Percentiles rank a stretch among this genome's conserved stretches.
Conservation (phyloP, 2,797 vertebrate genomes). For the Kryptolebias ocellatus region DNA sequence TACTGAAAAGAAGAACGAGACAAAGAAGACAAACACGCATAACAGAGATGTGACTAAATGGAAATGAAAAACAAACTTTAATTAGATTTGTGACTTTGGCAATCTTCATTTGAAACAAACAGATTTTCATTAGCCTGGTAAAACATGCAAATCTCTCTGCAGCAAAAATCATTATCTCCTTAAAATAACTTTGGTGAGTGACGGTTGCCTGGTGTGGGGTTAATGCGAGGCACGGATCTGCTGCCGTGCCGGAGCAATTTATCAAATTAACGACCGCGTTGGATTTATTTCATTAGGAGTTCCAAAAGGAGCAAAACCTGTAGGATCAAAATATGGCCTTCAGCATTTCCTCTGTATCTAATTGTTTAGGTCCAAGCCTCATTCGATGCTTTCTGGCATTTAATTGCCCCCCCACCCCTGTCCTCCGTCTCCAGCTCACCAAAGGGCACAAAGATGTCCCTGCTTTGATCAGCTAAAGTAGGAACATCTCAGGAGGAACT, state of each 20-base stretch:
- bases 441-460: neutral
- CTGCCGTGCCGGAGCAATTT: constrained; percentile 26
- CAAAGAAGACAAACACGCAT: constrained; percentile 26
- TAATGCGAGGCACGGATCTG: constrained; percentile 27
- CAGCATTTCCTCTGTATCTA: neutral
- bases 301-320: constrained; percentile 24
- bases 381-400: neutral
- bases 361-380: constrained; percentile 5
- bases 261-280: constrained; percentile 53
- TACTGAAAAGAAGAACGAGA: constrained; percentile 6
- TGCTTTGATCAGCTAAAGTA: constrained; percentile 48
- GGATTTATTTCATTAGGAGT: constrained; percentile 48
- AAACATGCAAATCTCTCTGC: constrained; percentile 14
- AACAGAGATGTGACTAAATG: constrained; percentile 40
- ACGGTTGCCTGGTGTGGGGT: constrained; percentile 35
- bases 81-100: constrained; percentile 30
- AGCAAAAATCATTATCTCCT: constrained; percentile 44
- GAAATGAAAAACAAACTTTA: constrained; percentile 46
- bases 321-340: constrained; percentile 17
- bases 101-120: constrained; percentile 38
- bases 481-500: constrained; percentile 19
- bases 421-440: constrained; percentile 1
- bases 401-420: constrained; percentile 4
- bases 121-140: constrained; percentile 22
- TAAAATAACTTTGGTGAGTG: constrained; percentile 53